A percentile compares a stretch with the other conserved stretches of the same genome.
Evolutionary conservation across 2,797 vertebrate genomes (phyloP).

Genomic region (Bradypodion pumilum): DNA sequence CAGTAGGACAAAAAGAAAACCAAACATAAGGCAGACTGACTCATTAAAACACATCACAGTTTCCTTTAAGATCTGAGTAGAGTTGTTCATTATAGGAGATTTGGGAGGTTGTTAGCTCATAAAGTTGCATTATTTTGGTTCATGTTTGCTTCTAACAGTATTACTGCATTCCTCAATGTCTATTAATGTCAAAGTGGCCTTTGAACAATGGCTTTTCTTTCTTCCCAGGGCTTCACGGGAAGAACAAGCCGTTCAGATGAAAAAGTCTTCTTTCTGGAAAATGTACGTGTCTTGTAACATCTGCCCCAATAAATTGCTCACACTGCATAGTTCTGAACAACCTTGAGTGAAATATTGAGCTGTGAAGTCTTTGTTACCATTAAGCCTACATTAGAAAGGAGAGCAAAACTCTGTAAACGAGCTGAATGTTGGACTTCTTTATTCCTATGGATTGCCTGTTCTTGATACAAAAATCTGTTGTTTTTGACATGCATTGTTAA

Average conservation of each 20-base stretch:
- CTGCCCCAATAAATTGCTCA: background rate
- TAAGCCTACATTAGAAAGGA: background rate
- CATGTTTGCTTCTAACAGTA: too few relatives aligned
- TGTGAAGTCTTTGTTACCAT: background rate
- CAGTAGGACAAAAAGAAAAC: too few relatives aligned
- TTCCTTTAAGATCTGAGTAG: too few relatives aligned
- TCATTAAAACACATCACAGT: too few relatives aligned
- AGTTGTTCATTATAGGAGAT: too few relatives aligned
- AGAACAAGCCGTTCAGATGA: slow-evolving; percentile 56
- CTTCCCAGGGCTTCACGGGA: slow-evolving; percentile 51
- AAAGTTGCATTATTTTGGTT: too few relatives aligned
- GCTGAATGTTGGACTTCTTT: too few relatives aligned
- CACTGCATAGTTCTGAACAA: background rate
- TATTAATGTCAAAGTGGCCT: too few relatives aligned
- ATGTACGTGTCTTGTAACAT: slow-evolving; percentile 40
- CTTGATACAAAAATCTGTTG: background rate
- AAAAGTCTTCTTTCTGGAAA: slow-evolving; percentile 62
- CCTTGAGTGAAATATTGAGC: background rate
- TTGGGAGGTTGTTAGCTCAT: too few relatives aligned
- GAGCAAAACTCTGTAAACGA: background rate
- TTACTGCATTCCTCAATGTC: too few relatives aligned
- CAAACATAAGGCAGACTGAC: too few relatives aligned
- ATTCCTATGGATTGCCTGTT: background rate
- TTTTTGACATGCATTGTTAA: background rate
- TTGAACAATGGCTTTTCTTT: slow-evolving; percentile 19